Base-by-base conservation (phyloP, 2,113 vertebrate genomes). In the Myotis lucifugus region DNA sequence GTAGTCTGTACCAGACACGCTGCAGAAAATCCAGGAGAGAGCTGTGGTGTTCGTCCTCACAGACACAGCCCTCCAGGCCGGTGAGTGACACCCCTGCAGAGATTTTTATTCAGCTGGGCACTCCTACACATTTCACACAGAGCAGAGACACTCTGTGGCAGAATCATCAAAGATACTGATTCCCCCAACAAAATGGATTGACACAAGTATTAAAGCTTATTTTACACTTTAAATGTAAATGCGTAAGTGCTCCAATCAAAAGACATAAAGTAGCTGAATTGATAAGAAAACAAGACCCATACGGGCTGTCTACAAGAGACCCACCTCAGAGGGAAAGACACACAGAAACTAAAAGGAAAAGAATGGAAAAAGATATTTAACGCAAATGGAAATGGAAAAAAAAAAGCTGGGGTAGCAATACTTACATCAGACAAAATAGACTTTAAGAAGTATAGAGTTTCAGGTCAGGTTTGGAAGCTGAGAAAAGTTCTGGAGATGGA, bases 61-160 rank as follows among this genome's bases (percentile, higher is more conserved):
- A 0, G 54, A 48, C 19, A 5, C 4, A 7, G 32, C 18, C 42
- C 23, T 18, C 54, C 42, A 0, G 0, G 25, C 27, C 61, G 27
- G 21, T 17, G 42, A 42, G 9, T 8, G 42, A 64, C 69, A 19
- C 11, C 56, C 8, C 48, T 5, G 7, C 13, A 13, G n/a, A 87
- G 40, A 46, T 13, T 64, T 34, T 25, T 15, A 25, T 64, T 64
- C 42, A 72, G 8, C 52, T 17, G 18, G 50, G 48, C 37, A 1
- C 32, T 12, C n/a, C 46, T 32, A 21, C 29, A 14, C 8, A 48
- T 34, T 52, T 61, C 42, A 46, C 0, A 34, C 18, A 42, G 77
- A 81, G 10, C 18, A n/a, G 32, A 76, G 46, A 12, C 1, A 5
- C 13, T 29, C 42, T 74, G 21, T 25, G 32, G 21, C 52, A 64